phyloP scores from a whole-genome alignment of 1,140 invertebrate genomes.

The Drosophila bifasciata region DNA sequence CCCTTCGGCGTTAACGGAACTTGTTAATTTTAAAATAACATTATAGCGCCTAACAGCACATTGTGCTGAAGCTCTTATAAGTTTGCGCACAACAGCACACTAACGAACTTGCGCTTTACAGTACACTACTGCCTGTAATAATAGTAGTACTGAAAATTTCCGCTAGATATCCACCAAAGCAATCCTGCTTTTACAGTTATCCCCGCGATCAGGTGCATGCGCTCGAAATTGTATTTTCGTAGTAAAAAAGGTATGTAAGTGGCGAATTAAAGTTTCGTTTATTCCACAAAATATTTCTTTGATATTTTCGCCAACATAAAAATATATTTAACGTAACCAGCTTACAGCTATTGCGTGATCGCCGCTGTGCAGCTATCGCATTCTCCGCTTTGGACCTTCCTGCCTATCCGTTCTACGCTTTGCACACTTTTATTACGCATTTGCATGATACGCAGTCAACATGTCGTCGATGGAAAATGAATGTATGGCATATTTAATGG shows the following conservation, averaged over 20 bases:
- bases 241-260: no score
- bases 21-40: no score
- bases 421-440: background rate
- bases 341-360: background rate
- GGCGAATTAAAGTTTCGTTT: no score
- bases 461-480: constrained; percentile 53
- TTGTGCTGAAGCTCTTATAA: background rate
- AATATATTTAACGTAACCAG: background rate
- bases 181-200: constrained; percentile 35
- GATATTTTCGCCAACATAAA: no score
- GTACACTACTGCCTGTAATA: background rate
- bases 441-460: constrained; percentile 12
- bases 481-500: constrained; percentile 39
- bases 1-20: no score
- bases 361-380: no score
- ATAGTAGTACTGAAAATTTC: background rate
- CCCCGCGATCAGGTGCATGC: background rate
- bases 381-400: no score
- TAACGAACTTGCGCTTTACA: background rate
- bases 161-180: background rate
- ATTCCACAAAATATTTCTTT: no score
- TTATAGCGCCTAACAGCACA: background rate
- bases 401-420: background rate
- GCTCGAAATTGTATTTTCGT: no score
- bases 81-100: background rate